Evolutionary conservation across 2,888 invertebrate species (phyloP), one percentile per base, ranked within the genome.

Genomic region (Arctia plantaginis): DNA sequence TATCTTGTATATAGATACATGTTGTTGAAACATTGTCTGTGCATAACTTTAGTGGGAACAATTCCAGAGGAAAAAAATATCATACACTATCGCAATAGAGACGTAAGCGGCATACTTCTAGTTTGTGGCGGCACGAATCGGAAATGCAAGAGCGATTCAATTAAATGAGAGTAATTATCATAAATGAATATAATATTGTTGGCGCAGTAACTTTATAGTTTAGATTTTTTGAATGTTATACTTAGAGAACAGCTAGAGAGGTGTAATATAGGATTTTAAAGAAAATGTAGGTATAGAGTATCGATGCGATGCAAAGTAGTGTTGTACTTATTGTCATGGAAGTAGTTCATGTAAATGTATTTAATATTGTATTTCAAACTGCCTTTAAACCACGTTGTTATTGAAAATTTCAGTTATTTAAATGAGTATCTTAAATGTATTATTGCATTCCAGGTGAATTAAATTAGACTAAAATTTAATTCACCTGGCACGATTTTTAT

Each of bases 161-260:
- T 66, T 41, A 66, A 66, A 66, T 35, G 66, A 41, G 39, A n/a
- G 23, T 39, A 41, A 66, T n/a, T 66, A 41, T 27, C 35, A 41
- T 66, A 59, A 59, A 59, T 59, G 59, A 59, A 27, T 59, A 59
- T 59, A n/a, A 59, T 59, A 59, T 27, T 55, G 55, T 55, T 59
- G 15, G 15, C 59, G 15, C 59, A 59, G 27, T 59, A 27, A 62
- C 30, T 62, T 62, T 7, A 18, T 30, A 30, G 6, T 20, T 7
- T 30, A 7, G 30, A 30, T 27, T 62, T 18, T 62, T 62, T 27
- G 27, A 18, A 18, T 30, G 15, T 62, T 30, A 62, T 30, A 62
- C 15, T 18, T 62, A 62, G 30, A 30, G 30, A 27, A 13, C 27
- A 27, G 27, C 10, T n/a, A 13, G 27, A 27, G 15, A 59, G 12